Base-by-base conservation (phyloP, 2,888 invertebrate species). In the Camponotus fellah region DNA sequence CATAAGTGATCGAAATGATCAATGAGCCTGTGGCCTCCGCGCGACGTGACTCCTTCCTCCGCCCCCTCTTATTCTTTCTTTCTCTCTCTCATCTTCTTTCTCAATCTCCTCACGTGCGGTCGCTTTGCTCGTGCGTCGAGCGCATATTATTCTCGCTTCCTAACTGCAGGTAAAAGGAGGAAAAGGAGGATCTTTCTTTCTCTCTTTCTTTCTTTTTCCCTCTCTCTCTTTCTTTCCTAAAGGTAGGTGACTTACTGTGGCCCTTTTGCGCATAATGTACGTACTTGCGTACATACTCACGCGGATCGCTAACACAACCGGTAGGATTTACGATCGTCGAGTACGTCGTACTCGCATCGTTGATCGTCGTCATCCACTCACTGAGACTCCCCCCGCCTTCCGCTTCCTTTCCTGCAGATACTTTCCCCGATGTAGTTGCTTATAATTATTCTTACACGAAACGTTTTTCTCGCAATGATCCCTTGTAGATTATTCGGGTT, bases 1-100 rank as follows among this genome's bases (percentile, higher is more conserved):
- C 93, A 92, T 94, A 93, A 93, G 90, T 92, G 94, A 94, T 94
- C 92, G 91, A 92, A 92, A 93, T 93, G 93, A 93, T 94, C 93
- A 92, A 93, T 92, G 93, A 92, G 91, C 86, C 87, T 86, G 87
- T 86, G 87, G 90, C 81, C 88, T 82, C 81, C 77, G 85, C 82
- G 86, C 88, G 89, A 92, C 89, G 88, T 88, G 88, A 86, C 84
- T 87, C 83, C 46, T 64, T 62, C 40, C 14, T 64, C 26, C 65
- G 14, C 66, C 69, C 49, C 26, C 62, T 75, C 37, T 74, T 64
- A 9, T 49, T 64, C 64, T 64, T 76, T 34, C 40, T 46, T 56
- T n/a, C 46, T 56, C 62, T 74, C 10, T 69, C 40, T 66, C 82
- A 40, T 53, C 53, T 40, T n/a, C 64, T 34, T 62, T 32, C 72